Conservation (phyloP, 2,888 invertebrate species). For the Zaprionus lineosus region DNA sequence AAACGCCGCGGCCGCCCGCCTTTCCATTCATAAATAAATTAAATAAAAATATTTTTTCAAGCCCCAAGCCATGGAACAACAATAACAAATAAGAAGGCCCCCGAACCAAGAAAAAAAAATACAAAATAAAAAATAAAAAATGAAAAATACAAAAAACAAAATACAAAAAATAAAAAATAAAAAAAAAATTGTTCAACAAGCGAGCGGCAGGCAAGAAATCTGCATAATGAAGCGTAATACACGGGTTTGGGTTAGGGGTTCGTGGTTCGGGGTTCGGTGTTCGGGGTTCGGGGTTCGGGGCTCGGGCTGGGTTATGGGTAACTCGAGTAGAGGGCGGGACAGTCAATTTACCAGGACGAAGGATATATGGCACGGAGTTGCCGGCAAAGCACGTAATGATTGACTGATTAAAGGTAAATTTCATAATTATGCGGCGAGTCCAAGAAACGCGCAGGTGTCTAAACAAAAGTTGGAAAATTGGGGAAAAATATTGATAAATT, state of each 20-base stretch:
- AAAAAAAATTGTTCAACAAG: constrained; percentile 33
- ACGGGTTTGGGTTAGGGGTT: constrained; percentile 67
- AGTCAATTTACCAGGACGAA: too few species aligned
- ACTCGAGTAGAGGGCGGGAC: too few species aligned
- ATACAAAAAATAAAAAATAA: constrained; percentile 22
- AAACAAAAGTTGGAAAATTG: too few species aligned
- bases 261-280: constrained; percentile 46
- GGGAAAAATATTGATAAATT: too few species aligned
- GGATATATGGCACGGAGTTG: too few species aligned
- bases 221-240: constrained; percentile 80
- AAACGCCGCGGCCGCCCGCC: constrained; percentile 3
- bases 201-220: constrained; percentile 69
- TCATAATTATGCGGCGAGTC: constrained; percentile 42
- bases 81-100: constrained; percentile 68
- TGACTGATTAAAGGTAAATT: constrained; percentile 51
- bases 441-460: constrained; percentile 9
- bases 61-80: constrained; percentile 78
- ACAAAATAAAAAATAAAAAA: constrained; percentile 25
- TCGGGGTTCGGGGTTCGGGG: constrained; percentile 10
- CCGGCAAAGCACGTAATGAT: constrained; percentile 33
- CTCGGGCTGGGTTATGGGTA: too few species aligned
- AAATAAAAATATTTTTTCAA: constrained; percentile 80
- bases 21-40: constrained; percentile 80
- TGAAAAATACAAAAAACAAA: constrained; percentile 29
- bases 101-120: background rate